Percentiles rank a stretch among this genome's conserved stretches.
These are phyloP conservation scores for Aethes cnicana DNA, from an alignment of 2,888 invertebrate genomes.

Conservation along the genomic window DNA sequence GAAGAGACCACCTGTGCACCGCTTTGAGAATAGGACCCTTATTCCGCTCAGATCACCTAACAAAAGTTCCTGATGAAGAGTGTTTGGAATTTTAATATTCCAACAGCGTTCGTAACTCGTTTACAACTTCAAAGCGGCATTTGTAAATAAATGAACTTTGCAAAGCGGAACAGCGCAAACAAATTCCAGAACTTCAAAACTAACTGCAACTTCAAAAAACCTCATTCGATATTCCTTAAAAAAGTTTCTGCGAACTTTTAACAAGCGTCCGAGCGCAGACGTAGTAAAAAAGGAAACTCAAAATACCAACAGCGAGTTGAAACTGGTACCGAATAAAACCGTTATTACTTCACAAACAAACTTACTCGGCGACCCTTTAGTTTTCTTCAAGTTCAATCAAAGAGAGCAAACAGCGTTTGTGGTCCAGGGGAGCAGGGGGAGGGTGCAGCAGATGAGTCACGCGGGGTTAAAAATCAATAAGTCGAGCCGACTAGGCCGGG, in stretches of 20 bases:
- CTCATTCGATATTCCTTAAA: constrained; percentile 28
- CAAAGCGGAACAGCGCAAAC: constrained; percentile 16
- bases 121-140: too few species aligned
- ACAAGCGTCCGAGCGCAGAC: constrained; percentile 54
- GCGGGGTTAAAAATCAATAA: constrained; percentile 75
- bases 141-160: constrained; percentile 3
- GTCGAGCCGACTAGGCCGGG: constrained; percentile 40
- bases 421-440: constrained; percentile 47
- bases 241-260: constrained; percentile 46
- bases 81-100: too few species aligned
- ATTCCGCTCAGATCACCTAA: too few species aligned
- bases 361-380: constrained; percentile 47
- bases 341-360: constrained; percentile 62
- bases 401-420: constrained; percentile 64
- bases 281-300: constrained; percentile 40
- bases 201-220: constrained; percentile 24
- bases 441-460: constrained; percentile 71
- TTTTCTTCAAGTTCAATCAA: constrained; percentile 72
- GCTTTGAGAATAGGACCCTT: constrained; percentile 47
- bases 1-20: constrained; percentile 59
- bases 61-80: too few species aligned
- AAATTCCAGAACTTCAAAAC: constrained; percentile 11
- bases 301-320: constrained; percentile 42
- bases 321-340: constrained; percentile 49
- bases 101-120: too few species aligned